Evolutionary conservation across 2,888 invertebrate species (phyloP).

Genomic region (Meganola albula): DNA sequence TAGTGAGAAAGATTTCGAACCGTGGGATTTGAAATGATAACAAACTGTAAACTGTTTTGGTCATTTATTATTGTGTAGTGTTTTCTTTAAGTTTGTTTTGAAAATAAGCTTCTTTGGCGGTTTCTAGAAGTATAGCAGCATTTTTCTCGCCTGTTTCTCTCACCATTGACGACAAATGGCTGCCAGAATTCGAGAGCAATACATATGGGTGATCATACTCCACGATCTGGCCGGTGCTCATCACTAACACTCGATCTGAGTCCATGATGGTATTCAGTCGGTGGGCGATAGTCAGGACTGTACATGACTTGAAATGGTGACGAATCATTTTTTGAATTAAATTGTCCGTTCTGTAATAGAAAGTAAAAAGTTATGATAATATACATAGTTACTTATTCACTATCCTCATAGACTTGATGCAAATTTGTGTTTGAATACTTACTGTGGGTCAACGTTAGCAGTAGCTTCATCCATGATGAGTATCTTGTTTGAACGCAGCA

Average conservation of each 20-base stretch:
- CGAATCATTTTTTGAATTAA: constrained; percentile 91
- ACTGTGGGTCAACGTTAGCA: constrained; percentile 93
- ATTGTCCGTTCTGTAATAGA: constrained; percentile 80
- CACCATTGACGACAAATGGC: constrained; percentile 77
- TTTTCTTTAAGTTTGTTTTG: constrained; percentile 53
- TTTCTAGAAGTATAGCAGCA: constrained; percentile 61
- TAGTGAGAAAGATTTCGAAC: too few species aligned
- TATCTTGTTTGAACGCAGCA: constrained; percentile 89
- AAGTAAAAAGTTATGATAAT: too few species aligned
- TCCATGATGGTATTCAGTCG: constrained; percentile 95
- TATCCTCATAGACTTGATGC: too few species aligned
- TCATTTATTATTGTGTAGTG: constrained; percentile 36
- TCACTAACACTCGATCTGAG: constrained; percentile 86
- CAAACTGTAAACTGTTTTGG: too few species aligned
- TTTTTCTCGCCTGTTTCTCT: constrained; percentile 78
- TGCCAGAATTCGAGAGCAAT: constrained; percentile 70
- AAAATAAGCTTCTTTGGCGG: constrained; percentile 68
- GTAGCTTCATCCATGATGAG: constrained; percentile 95
- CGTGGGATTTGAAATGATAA: too few species aligned
- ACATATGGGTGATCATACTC: constrained; percentile 83
- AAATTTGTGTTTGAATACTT: too few species aligned
- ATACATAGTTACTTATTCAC: too few species aligned
- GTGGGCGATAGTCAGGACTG: constrained; percentile 94
- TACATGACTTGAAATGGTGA: constrained; percentile 86
- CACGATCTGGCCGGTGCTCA: constrained; percentile 77